Evolutionary conservation across 2,888 invertebrate genomes (phyloP).

Genomic region (Pinctada fucata): DNA sequence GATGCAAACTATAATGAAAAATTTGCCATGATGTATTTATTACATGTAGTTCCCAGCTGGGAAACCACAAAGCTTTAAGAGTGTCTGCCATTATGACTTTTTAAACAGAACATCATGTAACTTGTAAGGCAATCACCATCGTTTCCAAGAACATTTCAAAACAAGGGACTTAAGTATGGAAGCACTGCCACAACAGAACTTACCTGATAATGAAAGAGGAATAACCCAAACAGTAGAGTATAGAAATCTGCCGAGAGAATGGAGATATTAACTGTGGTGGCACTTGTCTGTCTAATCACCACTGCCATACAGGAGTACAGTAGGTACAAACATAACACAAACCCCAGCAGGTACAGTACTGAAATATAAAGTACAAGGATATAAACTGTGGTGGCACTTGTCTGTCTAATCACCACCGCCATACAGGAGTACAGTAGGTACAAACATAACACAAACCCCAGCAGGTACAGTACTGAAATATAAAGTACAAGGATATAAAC

Average conservation of each 20-base stretch:
- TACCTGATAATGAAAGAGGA: conserved; percentile 89
- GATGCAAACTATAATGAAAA: no score
- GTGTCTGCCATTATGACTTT: no score
- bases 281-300: conserved; percentile 86
- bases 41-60: no score
- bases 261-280: conserved; percentile 89
- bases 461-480: no score
- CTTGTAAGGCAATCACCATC: no score
- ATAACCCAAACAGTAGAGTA: conserved; percentile 87
- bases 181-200: conserved; percentile 31
- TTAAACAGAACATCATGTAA: no score
- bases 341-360: conserved; percentile 70
- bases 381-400: conserved; percentile 89
- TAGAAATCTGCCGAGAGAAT: conserved; percentile 91
- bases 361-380: conserved; percentile 76
- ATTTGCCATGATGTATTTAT: no score
- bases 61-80: no score
- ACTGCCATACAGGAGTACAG: conserved; percentile 87
- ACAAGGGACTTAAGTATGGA: no score
- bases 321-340: conserved; percentile 85
- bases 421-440: conserved; percentile 67
- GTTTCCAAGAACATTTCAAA: no score
- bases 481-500: no score
- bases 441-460: conserved; percentile 80
- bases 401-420: conserved; percentile 85